Base-by-base conservation (phyloP, 2,113 vertebrate genomes). In the Holacanthus passer region DNA sequence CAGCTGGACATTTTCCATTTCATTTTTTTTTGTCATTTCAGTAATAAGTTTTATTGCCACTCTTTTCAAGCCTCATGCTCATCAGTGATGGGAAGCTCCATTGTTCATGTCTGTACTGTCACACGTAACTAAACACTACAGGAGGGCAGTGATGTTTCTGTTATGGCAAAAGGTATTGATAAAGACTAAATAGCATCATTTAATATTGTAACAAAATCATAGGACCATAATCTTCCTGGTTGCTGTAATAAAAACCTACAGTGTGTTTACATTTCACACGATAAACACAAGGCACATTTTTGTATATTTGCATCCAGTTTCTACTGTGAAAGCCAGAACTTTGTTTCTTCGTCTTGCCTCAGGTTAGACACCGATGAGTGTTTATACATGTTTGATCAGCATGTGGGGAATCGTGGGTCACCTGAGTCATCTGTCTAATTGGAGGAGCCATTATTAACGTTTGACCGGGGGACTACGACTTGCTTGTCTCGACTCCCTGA, bases 361-460 rank as follows among this genome's bases (percentile, higher is more conserved):
- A 39, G 66, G 29, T 47, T 35, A 45, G 20, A 20, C 47, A 35
- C 22, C 68, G 29, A 56, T 41, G 19, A 66, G 37, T 60, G 52
- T 60, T 50, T 63, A 45, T 53, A 43, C 14, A 48, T 56, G 59
- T 74, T 72, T 50, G 48, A 73, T 70, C 43, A 60, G 35, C 67
- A 62, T 43, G 29, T 14, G 19, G n/a, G 29, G 32, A 60, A n/a
- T 58, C 47, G 63, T 9, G 24, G 47, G 52, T 74, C 37, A 68
- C 65, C n/a, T 64, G 50, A 66, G 41, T 62, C 22, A 35, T 62
- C 29, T 22, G 20, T 59, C 41, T 81, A 77, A 84, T 75, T 70
- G 69, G 43, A 68, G 24, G 48, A 65, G 55, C 41, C 35, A 52
- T 79, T 65, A 79, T 69, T 69, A 66, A 77, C 50, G 72, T 77